phyloP scores from a whole-genome alignment of 2,113 vertebrate species.

The Pelmatolapia mariae region DNA sequence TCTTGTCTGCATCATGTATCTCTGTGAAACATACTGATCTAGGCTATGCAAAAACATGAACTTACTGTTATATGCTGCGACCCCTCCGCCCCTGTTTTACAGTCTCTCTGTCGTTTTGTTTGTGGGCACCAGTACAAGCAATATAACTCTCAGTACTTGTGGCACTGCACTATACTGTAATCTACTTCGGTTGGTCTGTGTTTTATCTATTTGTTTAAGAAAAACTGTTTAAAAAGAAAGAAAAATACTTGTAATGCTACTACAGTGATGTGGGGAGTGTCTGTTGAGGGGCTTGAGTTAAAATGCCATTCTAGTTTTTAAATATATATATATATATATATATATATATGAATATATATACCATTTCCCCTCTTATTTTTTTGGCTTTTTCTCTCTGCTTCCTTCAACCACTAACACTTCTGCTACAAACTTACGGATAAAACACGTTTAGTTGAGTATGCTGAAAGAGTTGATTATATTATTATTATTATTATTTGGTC shows the following conservation, averaged over 20 bases:
- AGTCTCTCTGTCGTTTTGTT: slow-evolving; percentile 15
- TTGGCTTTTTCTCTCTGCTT: not conserved
- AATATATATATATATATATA: not conserved
- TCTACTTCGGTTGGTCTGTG: slow-evolving; percentile 32
- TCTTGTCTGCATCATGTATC: slow-evolving; percentile 26
- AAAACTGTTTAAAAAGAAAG: slow-evolving; percentile 2
- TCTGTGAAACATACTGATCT: slow-evolving; percentile 54
- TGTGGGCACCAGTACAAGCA: slow-evolving; percentile 60
- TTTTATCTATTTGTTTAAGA: slow-evolving; percentile 33
- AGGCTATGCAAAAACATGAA: slow-evolving; percentile 73
- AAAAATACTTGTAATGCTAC: slow-evolving; percentile 16
- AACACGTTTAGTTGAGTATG: not conserved
- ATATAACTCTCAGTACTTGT: slow-evolving; percentile 58
- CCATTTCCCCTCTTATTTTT: not conserved
- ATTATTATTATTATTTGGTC: slow-evolving; percentile 2
- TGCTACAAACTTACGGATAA: not conserved
- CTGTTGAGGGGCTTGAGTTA: not conserved
- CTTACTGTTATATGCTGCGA: slow-evolving; percentile 66
- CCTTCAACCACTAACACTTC: slow-evolving; percentile 23
- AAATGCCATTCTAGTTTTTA: slow-evolving; percentile 24
- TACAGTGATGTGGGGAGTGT: slow-evolving; percentile 14
- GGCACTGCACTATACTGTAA: slow-evolving; percentile 64
- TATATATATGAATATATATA: not conserved
- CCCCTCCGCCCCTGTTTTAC: not conserved
- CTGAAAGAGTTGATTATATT: not conserved